Base-by-base conservation (phyloP, 2,888 invertebrate species). In the Cheilosia variabilis region DNA sequence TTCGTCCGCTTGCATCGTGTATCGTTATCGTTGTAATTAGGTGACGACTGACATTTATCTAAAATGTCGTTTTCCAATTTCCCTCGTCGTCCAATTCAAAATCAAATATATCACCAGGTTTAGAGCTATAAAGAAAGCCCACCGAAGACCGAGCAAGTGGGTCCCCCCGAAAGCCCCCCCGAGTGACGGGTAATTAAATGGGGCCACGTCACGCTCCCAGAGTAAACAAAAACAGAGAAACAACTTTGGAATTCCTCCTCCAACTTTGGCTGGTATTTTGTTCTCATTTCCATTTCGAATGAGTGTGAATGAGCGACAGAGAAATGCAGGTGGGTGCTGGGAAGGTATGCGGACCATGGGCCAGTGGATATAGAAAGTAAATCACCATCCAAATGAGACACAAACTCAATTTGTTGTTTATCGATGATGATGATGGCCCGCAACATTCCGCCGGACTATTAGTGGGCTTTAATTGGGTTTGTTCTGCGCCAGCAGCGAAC, bases 371-470 rank as follows among this genome's bases (percentile, higher is more conserved):
- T 73, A 75, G 79, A 75, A 71, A 79, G 84, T 84, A 84, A 84
- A 84, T 84, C 84, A 84, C 84, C 84, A 84, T 84, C 84, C 69
- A 79, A 84, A 84, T 79, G 84, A 84, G 79, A 79, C 79, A 84
- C 75, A 58, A 84, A 62, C 79, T 76, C 58, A 79, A 65, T 75
- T 84, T 58, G 75, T 84, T 84, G 78, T 79, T 84, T 79, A 76
- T 79, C 75, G 31, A 75, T 73, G 63, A 52, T 52, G 52, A 22
- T 47, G 47, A 73, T 83, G 73, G 45, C 50, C 71, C 55, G 34
- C 58, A 68, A 79, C 83, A 84, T 84, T 84, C 84, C 69, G 60
- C 84, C 65, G 60, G 60, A 10, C 79, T 53, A 75, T 71, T 84
- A 79, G 84, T 71, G 84, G 75, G 57, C 41, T 79, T 79, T 76